Evolutionary conservation across 2,888 invertebrate genomes (phyloP), one percentile per base, ranked within the genome.

Genomic region (Cryptocephalus primarius): DNA sequence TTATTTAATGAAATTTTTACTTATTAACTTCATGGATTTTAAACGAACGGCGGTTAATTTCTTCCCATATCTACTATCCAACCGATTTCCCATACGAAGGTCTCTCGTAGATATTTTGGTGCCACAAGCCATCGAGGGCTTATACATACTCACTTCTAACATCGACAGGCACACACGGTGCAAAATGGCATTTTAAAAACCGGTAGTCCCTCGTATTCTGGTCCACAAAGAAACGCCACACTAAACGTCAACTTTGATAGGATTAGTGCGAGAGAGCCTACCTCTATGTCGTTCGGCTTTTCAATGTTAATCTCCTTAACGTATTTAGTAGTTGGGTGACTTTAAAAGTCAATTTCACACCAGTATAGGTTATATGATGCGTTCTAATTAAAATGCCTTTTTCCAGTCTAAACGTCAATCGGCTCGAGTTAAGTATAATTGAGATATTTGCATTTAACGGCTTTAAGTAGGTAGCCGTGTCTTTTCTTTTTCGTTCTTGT

Each of bases 201-300:
- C 60, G 60, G 60, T 61, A 61, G 60, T 61, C 53, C 54, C 51
- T 57, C 40, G 31, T 22, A 46, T 51, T 48, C 51, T 44, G 49
- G 46, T 47, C 48, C 51, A 58, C 57, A 57, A 57, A 55, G 52
- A 54, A 54, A 51, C 51, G 55, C 54, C 42, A 50, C 54, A 53
- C 55, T 56, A 57, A 54, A 60, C 56, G 64, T 62, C 62, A 64
- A 60, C 55, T 59, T 55, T 62, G 61, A 62, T 61, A 58, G 64
- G 62, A 62, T 61, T 62, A 64, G 59, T 55, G 48, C 46, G 43
- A 49, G 55, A 22, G 22, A 22, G 22, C 22, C 56, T 53, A 54
- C 52, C 49, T 53, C 53, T 50, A 52, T 31, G 40, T 47, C 51
- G 43, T 46, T 32, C 14, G 46, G 44, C 22, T 12, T 43, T 47